Conservation (phyloP, 2,888 invertebrate species). For the Leptopilina syphax region DNA sequence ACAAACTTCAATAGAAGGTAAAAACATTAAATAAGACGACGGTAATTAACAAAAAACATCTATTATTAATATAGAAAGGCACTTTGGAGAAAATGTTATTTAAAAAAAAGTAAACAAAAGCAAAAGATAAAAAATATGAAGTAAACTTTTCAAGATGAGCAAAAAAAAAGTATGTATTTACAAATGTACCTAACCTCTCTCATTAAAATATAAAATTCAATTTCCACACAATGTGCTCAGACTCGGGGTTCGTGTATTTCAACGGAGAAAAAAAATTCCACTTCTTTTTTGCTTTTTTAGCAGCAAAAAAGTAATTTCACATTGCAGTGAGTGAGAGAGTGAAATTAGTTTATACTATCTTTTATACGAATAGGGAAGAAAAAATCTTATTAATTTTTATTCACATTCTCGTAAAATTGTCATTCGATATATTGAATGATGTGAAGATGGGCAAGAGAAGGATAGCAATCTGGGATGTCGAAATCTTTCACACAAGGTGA, state of each 20-base stretch:
- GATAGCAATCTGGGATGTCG: conserved; percentile 41
- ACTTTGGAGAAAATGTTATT: neutral
- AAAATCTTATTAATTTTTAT: conserved; percentile 1
- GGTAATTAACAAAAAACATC: no score
- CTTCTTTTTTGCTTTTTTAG: neutral
- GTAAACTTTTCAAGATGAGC: neutral
- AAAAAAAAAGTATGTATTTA: neutral
- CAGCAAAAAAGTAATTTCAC: neutral
- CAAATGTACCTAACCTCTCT: conserved; percentile 1
- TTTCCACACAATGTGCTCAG: conserved; percentile 5
- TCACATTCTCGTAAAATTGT: neutral
- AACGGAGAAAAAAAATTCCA: neutral
- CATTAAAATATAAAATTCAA: conserved; percentile 30
- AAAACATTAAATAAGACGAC: no score
- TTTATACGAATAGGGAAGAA: neutral
- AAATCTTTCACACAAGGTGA: conserved; percentile 39
- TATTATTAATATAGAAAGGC: neutral
- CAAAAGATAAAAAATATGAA: neutral
- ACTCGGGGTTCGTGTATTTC: neutral
- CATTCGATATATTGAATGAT: neutral
- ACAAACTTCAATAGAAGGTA: no score
- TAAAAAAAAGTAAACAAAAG: neutral
- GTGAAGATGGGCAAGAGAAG: no score
- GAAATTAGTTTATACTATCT: neutral
- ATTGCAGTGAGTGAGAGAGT: neutral